Conservation (phyloP, 2,113 vertebrate species). For the Donacobius atricapilla region DNA sequence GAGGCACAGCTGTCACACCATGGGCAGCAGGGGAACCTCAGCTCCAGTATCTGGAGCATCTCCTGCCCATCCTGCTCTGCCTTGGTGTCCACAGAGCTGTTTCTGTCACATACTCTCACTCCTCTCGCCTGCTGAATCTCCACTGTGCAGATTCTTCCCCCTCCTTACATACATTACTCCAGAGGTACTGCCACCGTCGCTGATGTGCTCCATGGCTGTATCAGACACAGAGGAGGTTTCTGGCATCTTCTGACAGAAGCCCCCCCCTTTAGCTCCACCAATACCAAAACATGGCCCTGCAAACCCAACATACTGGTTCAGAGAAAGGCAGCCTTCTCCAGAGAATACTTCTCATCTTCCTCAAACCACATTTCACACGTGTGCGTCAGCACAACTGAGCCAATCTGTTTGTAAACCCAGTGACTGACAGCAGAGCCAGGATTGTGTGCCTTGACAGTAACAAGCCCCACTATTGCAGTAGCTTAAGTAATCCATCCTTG, state of each 20-base stretch:
- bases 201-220: background rate
- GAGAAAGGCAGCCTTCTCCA: background rate
- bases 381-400: background rate
- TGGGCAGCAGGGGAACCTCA: background rate
- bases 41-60: background rate
- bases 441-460: background rate
- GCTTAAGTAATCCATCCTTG: background rate
- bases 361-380: background rate
- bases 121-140: background rate
- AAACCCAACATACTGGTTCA: background rate
- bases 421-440: background rate
- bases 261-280: background rate
- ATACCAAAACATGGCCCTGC: background rate
- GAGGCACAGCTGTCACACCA: background rate
- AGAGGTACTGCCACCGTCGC: rapidly evolving
- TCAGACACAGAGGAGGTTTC: background rate
- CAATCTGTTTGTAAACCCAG: background rate
- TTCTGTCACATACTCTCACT: background rate
- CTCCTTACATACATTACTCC: background rate
- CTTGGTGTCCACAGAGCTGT: background rate
- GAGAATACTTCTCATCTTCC: background rate
- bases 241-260: background rate
- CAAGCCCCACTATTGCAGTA: background rate
- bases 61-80: background rate
- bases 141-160: background rate